Percentiles rank a stretch among this genome's conserved stretches.
These are phyloP conservation scores for Junonia oenone DNA, from an alignment of 2,888 invertebrate genomes.

Conservation along the genomic window DNA sequence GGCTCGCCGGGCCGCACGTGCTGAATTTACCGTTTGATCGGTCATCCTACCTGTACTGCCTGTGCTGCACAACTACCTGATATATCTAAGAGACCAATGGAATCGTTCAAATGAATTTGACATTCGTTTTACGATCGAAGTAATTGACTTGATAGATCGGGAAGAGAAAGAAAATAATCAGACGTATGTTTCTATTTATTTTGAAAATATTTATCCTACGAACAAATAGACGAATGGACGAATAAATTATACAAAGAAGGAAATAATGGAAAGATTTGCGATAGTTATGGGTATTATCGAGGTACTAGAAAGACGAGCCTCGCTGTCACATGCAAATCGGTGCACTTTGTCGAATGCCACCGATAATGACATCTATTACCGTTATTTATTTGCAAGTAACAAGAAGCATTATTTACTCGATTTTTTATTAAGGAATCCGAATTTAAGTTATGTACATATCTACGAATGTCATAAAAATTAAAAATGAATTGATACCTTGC, in stretches of 20 bases:
- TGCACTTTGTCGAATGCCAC: constrained; percentile 46
- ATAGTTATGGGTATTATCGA: constrained; percentile 39
- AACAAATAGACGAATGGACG: background rate
- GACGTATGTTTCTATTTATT: no score
- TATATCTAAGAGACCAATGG: constrained; percentile 22
- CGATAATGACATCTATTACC: constrained; percentile 39
- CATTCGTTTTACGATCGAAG: constrained; percentile 4
- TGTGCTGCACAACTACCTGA: constrained; percentile 12
- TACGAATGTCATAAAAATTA: no score
- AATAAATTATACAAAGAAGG: constrained; percentile 32
- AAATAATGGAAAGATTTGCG: constrained; percentile 36
- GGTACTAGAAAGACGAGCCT: constrained; percentile 40
- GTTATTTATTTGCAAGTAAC: constrained; percentile 26
- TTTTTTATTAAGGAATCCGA: background rate
- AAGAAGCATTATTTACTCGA: background rate
- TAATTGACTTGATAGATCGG: no score
- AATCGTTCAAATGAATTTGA: constrained; percentile 20
- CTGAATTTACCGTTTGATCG: constrained; percentile 61
- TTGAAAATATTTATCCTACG: no score
- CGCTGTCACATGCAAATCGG: constrained; percentile 48
- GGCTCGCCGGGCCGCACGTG: constrained; percentile 56
- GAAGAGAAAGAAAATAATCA: no score
- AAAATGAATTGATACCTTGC: no score
- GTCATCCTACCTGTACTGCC: constrained; percentile 28
- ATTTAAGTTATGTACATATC: background rate